Evolutionary conservation across 2,888 invertebrate species (phyloP).

Genomic region (Pelosia muscerda): DNA sequence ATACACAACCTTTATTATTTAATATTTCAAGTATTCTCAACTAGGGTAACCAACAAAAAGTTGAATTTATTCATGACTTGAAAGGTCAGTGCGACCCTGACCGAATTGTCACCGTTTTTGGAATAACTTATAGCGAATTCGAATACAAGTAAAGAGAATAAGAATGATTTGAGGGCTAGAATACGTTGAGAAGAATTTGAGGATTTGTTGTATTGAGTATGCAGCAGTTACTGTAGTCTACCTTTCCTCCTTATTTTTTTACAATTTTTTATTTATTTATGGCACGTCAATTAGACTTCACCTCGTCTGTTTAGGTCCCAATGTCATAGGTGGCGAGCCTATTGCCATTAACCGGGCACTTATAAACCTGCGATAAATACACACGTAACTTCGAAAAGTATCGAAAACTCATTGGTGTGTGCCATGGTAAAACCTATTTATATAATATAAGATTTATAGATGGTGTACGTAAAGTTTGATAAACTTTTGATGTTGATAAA

Average conservation of each 20-base stretch:
- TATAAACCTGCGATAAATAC: no score
- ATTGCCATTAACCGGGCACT: no score
- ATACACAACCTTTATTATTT: slow-evolving; percentile 24
- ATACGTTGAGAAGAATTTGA: neutral
- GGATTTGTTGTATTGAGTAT: neutral
- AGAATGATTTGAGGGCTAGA: neutral
- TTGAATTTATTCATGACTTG: slow-evolving; percentile 31
- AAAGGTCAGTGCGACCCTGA: slow-evolving; percentile 30
- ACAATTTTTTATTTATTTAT: no score
- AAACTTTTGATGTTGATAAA: slow-evolving; percentile 33
- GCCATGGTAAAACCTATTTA: no score
- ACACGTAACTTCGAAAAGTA: no score
- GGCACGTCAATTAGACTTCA: no score
- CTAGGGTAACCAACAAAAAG: slow-evolving; percentile 38
- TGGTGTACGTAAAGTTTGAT: slow-evolving; percentile 9
- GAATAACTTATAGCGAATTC: slow-evolving; percentile 26
- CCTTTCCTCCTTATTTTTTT: no score
- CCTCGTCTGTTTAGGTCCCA: no score
- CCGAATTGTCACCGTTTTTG: slow-evolving; percentile 26
- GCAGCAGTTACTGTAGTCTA: no score
- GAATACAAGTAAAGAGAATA: slow-evolving; percentile 8
- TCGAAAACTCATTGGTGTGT: no score
- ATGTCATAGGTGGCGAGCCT: no score
- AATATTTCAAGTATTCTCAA: slow-evolving; percentile 35
- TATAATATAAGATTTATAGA: no score